phyloP scores from a whole-genome alignment of 2,888 invertebrate genomes.

The Clistopyga incitator region DNA sequence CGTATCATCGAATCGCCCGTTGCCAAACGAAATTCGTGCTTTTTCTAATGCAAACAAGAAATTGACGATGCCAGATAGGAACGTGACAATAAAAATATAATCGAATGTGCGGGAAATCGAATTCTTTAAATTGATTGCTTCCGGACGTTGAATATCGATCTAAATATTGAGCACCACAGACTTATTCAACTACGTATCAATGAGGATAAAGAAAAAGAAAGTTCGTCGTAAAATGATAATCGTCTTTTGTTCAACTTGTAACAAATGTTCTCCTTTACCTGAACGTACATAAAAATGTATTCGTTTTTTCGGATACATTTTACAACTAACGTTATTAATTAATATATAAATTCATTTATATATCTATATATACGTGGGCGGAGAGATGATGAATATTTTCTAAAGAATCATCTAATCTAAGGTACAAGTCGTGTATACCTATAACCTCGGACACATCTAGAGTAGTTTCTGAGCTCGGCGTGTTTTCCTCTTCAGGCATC shows the following conservation, averaged over 20 bases:
- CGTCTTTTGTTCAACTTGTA: conserved; percentile 9
- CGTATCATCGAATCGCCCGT: conserved; percentile 20
- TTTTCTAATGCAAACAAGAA: neutral
- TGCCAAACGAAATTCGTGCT: conserved; percentile 1
- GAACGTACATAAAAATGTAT: conserved; percentile 45
- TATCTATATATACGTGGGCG: conserved; percentile 35
- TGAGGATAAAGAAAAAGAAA: conserved; percentile 25
- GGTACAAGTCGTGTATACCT: conserved; percentile 38
- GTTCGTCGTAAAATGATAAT: conserved; percentile 32
- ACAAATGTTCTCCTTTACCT: conserved; percentile 8
- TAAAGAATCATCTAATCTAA: conserved; percentile 58
- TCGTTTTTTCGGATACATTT: conserved; percentile 22
- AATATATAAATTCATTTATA: conserved; percentile 31
- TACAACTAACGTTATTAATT: conserved; percentile 31
- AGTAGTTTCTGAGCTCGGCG: conserved; percentile 17
- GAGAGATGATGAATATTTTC: conserved; percentile 57
- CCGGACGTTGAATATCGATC: conserved; percentile 29
- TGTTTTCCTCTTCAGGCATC: conserved; percentile 21
- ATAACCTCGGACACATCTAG: conserved; percentile 34
- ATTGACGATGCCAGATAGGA: conserved; percentile 2
- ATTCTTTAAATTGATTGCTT: conserved; percentile 11
- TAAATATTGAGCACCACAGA: conserved; percentile 63
- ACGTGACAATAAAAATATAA: conserved; percentile 10
- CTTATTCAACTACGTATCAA: conserved; percentile 52
- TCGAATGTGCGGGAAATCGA: conserved; percentile 14